A percentile compares a stretch with the other conserved stretches of the same genome.
Conservation (phyloP, 1,140 invertebrate genomes). For the Aphis gossypii region DNA sequence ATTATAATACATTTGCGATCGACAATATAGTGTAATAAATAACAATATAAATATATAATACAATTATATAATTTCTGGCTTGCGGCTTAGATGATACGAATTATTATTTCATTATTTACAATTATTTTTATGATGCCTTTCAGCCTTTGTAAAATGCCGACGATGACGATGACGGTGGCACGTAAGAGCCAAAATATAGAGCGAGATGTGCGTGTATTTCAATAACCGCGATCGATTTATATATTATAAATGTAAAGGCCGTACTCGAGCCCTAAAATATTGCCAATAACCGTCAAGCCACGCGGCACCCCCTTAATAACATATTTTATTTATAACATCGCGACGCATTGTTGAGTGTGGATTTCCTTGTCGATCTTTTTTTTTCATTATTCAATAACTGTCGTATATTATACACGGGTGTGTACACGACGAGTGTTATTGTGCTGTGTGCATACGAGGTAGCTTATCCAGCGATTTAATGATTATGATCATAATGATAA, state of each 20-base stretch:
- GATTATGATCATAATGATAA: neutral
- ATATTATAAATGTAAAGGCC: neutral
- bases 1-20: neutral
- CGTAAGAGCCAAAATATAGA: neutral
- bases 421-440: neutral
- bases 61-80: no score
- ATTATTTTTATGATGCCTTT: neutral
- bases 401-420: neutral
- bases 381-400: neutral
- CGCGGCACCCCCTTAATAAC: constrained; percentile 16
- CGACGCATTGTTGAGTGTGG: neutral
- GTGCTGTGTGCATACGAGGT: no score
- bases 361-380: neutral
- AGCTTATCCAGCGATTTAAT: neutral
- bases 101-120: neutral
- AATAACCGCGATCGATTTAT: neutral
- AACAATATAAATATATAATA: neutral
- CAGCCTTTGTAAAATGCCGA: neutral
- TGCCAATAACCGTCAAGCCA: constrained; percentile 37
- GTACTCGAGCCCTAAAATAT: constrained; percentile 33
- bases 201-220: neutral
- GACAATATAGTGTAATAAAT: neutral
- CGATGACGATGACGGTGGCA: neutral
- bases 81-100: neutral
- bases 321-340: neutral